Conservation (phyloP, 2,797 vertebrate species). For the Notamacropus eugenii region DNA sequence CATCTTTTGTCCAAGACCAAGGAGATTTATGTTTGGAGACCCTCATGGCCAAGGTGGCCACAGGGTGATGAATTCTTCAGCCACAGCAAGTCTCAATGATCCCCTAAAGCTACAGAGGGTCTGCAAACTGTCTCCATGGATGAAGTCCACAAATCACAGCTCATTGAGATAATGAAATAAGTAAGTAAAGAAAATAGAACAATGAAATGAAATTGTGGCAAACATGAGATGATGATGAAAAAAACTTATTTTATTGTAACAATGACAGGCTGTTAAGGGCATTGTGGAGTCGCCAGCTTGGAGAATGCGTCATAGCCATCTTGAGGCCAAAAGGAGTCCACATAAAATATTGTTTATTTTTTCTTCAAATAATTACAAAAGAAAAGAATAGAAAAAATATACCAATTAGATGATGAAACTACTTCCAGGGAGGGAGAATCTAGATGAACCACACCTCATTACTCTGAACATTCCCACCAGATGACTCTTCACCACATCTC, state of each 20-base stretch:
- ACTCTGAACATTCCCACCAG: slow-evolving; percentile 44
- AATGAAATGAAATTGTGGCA: slow-evolving; percentile 14
- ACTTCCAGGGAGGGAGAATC: slow-evolving; percentile 34
- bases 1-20: neutral
- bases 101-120: neutral
- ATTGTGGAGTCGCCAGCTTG: neutral
- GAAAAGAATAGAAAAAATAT: slow-evolving; percentile 18
- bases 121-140: neutral
- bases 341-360: slow-evolving; percentile 5
- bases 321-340: neutral
- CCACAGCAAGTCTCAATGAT: neutral
- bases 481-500: slow-evolving; percentile 26
- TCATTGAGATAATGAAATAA: neutral
- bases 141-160: neutral
- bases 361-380: slow-evolving; percentile 22
- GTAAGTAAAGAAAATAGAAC: neutral
- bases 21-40: neutral
- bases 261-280: neutral
- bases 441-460: slow-evolving; percentile 8
- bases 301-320: slow-evolving; percentile 10
- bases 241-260: neutral
- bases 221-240: neutral
- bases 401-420: slow-evolving; percentile 11
- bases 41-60: neutral
- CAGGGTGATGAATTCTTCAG: neutral